These are phyloP conservation scores for Crotophaga sulcirostris DNA, from an alignment of 2,113 vertebrate species.

Conservation along the genomic window DNA sequence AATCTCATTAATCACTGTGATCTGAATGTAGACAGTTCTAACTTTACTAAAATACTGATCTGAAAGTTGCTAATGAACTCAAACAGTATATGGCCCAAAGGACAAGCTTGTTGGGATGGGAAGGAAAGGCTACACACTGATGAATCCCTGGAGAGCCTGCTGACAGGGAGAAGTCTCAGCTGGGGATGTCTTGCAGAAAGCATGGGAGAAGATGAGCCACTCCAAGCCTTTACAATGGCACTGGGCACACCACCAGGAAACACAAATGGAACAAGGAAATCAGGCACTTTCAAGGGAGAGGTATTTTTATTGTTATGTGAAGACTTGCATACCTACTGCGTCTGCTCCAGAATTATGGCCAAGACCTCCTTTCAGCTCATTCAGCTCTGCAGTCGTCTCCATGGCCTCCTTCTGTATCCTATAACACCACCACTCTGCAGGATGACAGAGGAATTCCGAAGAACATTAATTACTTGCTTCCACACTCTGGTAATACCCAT, in stretches of 20 bases:
- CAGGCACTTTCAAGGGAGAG: background rate
- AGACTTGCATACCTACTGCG: background rate
- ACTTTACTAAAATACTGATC: background rate
- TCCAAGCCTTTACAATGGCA: background rate
- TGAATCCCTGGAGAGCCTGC: background rate
- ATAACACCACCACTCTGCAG: background rate
- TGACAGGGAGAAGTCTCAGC: background rate
- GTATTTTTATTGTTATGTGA: background rate
- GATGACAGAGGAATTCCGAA: background rate
- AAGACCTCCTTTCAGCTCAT: background rate
- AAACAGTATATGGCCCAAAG: background rate
- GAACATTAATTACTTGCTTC: background rate
- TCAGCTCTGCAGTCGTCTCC: background rate
- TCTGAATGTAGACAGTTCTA: background rate
- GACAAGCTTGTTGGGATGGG: background rate
- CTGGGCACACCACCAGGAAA: background rate
- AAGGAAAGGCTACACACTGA: background rate
- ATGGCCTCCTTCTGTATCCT: background rate
- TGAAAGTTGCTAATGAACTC: background rate
- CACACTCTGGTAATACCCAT: background rate
- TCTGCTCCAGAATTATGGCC: background rate
- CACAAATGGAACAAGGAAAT: background rate
- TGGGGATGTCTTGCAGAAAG: background rate
- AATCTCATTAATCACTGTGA: background rate
- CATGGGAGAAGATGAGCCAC: accelerated